phyloP scores from a whole-genome alignment of 2,797 vertebrate species.

The Microtus obscurus region DNA sequence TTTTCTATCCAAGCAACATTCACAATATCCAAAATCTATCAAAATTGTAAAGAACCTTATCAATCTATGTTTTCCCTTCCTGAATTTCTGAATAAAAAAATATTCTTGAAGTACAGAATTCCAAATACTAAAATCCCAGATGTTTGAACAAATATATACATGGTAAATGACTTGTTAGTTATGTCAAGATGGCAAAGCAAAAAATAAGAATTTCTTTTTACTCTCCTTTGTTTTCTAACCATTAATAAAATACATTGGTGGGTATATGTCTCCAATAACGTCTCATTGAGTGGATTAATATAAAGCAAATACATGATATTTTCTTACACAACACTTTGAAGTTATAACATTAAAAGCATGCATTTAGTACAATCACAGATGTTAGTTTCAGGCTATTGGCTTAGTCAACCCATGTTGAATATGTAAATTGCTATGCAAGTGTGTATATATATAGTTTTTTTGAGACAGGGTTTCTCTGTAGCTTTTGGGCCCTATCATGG shows the following conservation, averaged over 20 bases:
- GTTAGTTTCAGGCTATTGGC: neutral
- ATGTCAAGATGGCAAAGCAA: neutral
- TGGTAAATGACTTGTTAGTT: neutral
- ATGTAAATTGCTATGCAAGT: neutral
- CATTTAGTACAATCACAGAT: neutral
- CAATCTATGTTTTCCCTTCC: slow-evolving; percentile 11
- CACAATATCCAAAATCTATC: slow-evolving; percentile 48
- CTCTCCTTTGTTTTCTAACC: neutral
- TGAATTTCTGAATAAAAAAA: slow-evolving; percentile 1
- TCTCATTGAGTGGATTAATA: neutral
- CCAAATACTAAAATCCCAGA: slow-evolving; percentile 26
- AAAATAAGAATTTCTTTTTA: neutral
- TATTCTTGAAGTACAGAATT: neutral
- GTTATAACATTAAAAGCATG: neutral
- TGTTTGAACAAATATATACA: neutral
- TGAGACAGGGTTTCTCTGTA: too few relatives aligned
- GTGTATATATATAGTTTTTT: neutral
- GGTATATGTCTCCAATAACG: fast-evolving
- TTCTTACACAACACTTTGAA: neutral
- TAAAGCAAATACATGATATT: neutral
- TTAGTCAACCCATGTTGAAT: neutral
- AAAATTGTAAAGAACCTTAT: slow-evolving; percentile 13
- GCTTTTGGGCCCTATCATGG: too few relatives aligned
- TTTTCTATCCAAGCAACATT: slow-evolving; percentile 27
- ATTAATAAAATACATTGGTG: neutral